These are phyloP conservation scores for Scolanthus callimorphus DNA, from an alignment of 92 coral and sea anemone genomes.

Conservation along the genomic window DNA sequence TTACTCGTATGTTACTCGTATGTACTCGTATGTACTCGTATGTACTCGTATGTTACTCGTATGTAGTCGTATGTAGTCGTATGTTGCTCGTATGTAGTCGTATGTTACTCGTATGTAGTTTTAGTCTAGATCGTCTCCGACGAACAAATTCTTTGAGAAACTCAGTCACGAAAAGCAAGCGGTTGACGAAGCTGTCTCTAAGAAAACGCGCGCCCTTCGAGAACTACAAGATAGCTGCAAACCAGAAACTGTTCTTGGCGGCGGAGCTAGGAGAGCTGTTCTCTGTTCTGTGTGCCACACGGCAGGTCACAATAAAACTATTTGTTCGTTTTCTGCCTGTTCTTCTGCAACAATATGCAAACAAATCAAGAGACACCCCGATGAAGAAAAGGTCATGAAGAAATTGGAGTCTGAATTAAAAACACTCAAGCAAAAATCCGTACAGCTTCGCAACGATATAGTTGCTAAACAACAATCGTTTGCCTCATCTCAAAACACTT, in stretches of 20 bases:
- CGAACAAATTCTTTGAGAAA: conserved; percentile 30
- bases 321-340: conserved; percentile 26
- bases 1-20: too few species aligned
- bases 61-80: too few species aligned
- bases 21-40: too few species aligned
- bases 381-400: conserved; percentile 22
- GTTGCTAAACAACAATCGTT: too few species aligned
- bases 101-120: too few species aligned
- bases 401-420: too few species aligned
- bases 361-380: conserved; percentile 36
- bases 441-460: too few species aligned
- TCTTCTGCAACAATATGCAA: conserved; percentile 26
- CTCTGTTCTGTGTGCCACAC: conserved; percentile 33
- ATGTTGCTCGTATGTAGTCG: too few species aligned
- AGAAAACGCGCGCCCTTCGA: conserved; percentile 26
- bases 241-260: not conserved
- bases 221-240: conserved; percentile 18
- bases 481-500: too few species aligned
- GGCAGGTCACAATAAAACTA: conserved; percentile 31
- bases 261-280: conserved; percentile 6
- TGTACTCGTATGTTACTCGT: too few species aligned
- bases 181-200: conserved; percentile 19
- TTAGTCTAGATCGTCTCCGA: too few species aligned
- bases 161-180: conserved; percentile 23
- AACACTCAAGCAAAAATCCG: too few species aligned